Base-by-base conservation (phyloP, 2,797 vertebrate species). In the Morelia viridis region DNA sequence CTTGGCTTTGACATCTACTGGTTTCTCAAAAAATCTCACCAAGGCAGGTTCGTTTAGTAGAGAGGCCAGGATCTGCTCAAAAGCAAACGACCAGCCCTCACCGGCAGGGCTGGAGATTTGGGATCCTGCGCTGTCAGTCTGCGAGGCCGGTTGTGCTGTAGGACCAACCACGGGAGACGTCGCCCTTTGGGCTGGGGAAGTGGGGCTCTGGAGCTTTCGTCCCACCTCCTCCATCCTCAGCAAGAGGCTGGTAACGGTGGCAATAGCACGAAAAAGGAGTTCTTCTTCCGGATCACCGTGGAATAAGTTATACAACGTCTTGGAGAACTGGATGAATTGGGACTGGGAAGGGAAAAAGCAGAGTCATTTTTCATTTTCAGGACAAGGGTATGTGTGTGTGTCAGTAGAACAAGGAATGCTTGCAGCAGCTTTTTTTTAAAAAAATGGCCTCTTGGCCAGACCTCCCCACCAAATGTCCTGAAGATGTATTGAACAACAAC, bases 281-380 rank as follows among this genome's bases (percentile, higher is more conserved):
- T 99, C 99, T 97, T 99, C 99, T 94, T 99, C 98, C 0, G 98
- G 98, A 91, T 99, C 98, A 0, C 98, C 98, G 0, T 99, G 99
- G 95, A 99, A 99, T 93, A 99, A 97, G 95, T 99, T 98, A 97
- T 99, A 99, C 56, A 99, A 97, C 0, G 99, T 99, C 97, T 99
- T 99, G 90, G 99, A 99, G 97, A 99, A 99, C 96, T 99, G 98
- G 96, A 99, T 99, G 97, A 99, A 99, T 95, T 99, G 98, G 94
- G 97, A 96, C 99, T 99, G 96, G n/a, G 22, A 93, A 76, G 95
- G 90, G 62, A 86, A 17, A n/a, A 6, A 71, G 56, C 31, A 24
- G 1, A 7, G 35, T 11, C 50, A 7, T 53, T 53, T 50, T 53
- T 53, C 2, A 5, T 53, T 76, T 15, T 17, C 26, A 76, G 68